phyloP scores from a whole-genome alignment of 2,797 vertebrate genomes.

The Streptopelia turtur region DNA sequence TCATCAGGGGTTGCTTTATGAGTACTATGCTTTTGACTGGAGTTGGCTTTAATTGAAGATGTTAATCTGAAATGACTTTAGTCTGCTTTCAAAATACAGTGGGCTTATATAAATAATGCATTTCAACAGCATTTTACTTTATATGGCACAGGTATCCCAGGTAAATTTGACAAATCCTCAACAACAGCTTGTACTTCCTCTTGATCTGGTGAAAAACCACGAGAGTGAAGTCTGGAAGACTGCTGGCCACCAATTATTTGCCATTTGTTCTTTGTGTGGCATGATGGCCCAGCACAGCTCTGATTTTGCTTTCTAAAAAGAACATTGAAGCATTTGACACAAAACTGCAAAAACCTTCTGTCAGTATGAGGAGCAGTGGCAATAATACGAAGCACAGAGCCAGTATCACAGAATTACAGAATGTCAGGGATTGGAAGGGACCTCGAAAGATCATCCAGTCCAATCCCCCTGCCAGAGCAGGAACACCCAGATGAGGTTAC shows the following conservation, averaged over 20 bases:
- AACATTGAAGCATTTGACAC: neutral
- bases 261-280: neutral
- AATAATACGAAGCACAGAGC: neutral
- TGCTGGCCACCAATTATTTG: neutral
- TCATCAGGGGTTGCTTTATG: neutral
- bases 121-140: conserved; percentile 5
- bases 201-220: neutral
- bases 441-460: no score
- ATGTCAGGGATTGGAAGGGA: no score
- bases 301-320: neutral
- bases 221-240: neutral
- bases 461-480: no score
- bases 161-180: neutral
- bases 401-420: no score
- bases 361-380: neutral
- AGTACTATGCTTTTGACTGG: neutral
- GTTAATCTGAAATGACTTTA: neutral
- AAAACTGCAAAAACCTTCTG: neutral
- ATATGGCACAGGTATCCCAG: neutral
- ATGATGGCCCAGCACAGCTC: fast-evolving
- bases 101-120: neutral
- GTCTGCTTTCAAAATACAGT: conserved; percentile 6
- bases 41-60: neutral
- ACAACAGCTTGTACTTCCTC: neutral
- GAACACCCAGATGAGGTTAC: no score